phyloP scores from a whole-genome alignment of 2,888 invertebrate species.

The Crossocerus cetratus region DNA sequence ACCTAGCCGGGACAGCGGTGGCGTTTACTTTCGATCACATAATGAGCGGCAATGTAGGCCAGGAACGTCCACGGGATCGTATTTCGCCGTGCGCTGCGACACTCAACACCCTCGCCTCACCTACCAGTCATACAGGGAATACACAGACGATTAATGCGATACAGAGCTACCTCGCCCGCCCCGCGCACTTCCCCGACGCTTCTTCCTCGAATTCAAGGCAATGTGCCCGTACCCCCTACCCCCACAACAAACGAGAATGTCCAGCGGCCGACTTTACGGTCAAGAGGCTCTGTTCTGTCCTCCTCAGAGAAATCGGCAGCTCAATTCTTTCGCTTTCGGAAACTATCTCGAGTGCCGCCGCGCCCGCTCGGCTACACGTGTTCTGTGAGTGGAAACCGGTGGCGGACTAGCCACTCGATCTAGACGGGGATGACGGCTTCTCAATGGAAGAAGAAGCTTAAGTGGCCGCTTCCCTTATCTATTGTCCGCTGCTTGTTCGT shows the following conservation, averaged over 20 bases:
- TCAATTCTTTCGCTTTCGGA: too few relatives aligned
- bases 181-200: slow-evolving; percentile 58
- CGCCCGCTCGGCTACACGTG: too few relatives aligned
- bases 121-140: slow-evolving; percentile 68
- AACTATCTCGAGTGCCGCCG: too few relatives aligned
- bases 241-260: slow-evolving; percentile 44
- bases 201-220: slow-evolving; percentile 48
- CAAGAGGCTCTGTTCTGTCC: too few relatives aligned
- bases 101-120: slow-evolving; percentile 69
- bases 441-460: too few relatives aligned
- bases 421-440: too few relatives aligned
- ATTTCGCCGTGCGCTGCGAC: slow-evolving; percentile 75
- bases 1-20: slow-evolving; percentile 21
- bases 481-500: too few relatives aligned
- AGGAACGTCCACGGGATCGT: slow-evolving; percentile 74
- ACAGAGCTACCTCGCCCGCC: slow-evolving; percentile 14
- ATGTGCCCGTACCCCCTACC: not conserved
- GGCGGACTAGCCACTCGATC: too few relatives aligned
- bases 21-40: slow-evolving; percentile 63
- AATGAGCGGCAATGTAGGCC: slow-evolving; percentile 74
- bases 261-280: slow-evolving; percentile 13
- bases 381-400: too few relatives aligned
- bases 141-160: slow-evolving; percentile 73
- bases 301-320: too few relatives aligned
- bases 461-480: too few relatives aligned